These are phyloP conservation scores for Macrostomum cliftonense DNA, from an alignment of 2,888 invertebrate species.

Conservation along the genomic window DNA sequence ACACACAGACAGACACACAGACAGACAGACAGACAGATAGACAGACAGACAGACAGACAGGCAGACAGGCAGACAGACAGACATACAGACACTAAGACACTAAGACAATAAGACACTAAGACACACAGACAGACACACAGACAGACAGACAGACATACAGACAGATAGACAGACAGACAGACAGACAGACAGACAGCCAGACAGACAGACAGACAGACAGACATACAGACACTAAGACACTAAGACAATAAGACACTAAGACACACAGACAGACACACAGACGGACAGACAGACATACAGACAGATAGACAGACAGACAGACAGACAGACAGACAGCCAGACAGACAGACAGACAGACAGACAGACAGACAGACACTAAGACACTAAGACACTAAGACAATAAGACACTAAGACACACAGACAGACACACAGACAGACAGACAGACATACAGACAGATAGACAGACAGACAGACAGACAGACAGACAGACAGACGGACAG, in stretches of 20 bases:
- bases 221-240: conserved; percentile 9
- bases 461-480: conserved; percentile 5
- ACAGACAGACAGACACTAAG: conserved; percentile 13
- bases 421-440: conserved; percentile 12
- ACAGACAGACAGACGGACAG: conserved; percentile 10
- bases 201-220: conserved; percentile 2
- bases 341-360: conserved; percentile 14
- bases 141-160: no score
- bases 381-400: no score
- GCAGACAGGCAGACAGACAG: conserved; percentile 14
- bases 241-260: no score
- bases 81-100: conserved; percentile 6
- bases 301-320: conserved; percentile 13
- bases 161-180: no score
- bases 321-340: conserved; percentile 14
- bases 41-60: conserved; percentile 13
- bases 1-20: neutral
- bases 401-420: no score
- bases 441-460: conserved; percentile 13
- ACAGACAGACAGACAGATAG: neutral
- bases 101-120: conserved; percentile 7
- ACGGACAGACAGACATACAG: conserved; percentile 2
- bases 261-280: conserved; percentile 5
- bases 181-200: no score
- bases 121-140: conserved; percentile 4